These are phyloP conservation scores for Ashinkailepas kermadecensis DNA, from an alignment of 2,888 invertebrate genomes.

Conservation along the genomic window DNA sequence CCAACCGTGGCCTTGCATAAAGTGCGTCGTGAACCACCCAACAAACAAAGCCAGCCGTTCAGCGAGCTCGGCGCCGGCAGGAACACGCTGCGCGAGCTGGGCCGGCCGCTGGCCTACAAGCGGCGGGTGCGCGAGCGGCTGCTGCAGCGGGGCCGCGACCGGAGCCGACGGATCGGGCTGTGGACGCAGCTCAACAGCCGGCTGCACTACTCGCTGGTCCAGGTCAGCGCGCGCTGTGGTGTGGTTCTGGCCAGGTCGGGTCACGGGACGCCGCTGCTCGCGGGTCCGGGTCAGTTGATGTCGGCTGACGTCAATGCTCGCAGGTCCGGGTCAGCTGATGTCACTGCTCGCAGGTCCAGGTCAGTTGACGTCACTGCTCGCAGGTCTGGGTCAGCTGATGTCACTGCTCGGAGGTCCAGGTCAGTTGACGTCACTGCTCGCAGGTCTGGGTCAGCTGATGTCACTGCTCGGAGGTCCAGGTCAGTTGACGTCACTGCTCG, in stretches of 20 bases:
- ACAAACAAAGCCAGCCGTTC: no score
- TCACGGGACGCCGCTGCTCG: no score
- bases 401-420: neutral
- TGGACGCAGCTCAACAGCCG: neutral
- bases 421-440: neutral
- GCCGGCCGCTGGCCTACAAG: slow-evolving; percentile 61
- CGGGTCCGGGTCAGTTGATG: no score
- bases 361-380: no score
- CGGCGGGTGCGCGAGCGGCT: slow-evolving; percentile 57
- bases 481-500: no score
- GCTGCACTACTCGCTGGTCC: neutral
- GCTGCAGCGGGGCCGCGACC: slow-evolving; percentile 37
- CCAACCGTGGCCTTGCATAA: no score
- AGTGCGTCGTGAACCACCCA: no score
- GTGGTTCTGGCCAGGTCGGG: no score
- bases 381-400: neutral
- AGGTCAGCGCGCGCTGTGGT: neutral
- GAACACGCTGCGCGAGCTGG: slow-evolving; percentile 59
- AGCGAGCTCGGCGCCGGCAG: slow-evolving; percentile 36
- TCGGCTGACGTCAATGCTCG: no score
- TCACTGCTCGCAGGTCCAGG: no score
- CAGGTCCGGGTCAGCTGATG: neutral
- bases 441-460: neutral
- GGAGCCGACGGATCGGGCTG: slow-evolving; percentile 24
- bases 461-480: no score